Evolutionary conservation across 2,888 invertebrate genomes (phyloP).

Genomic region (Cancer borealis): DNA sequence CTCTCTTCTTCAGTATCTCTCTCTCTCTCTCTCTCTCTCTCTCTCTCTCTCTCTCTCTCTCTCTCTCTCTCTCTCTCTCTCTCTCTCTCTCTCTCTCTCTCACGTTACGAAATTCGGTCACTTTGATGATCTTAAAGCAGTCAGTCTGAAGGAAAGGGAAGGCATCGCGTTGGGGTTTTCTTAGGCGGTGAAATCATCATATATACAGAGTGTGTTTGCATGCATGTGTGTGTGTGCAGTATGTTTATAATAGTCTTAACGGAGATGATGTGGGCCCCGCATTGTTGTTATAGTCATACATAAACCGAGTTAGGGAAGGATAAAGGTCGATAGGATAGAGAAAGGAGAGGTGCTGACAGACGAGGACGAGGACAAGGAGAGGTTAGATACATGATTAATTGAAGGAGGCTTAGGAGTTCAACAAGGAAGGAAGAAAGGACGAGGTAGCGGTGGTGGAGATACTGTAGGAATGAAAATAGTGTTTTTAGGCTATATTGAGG

Average conservation of each 20-base stretch:
- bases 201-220: not conserved
- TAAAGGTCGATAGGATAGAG: not conserved
- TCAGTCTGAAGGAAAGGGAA: not conserved
- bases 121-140: not conserved
- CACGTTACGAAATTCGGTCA: not conserved
- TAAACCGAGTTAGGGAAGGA: not conserved
- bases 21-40: slow-evolving; percentile 50
- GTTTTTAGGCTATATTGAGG: not conserved
- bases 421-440: not conserved
- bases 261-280: not conserved
- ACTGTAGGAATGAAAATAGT: not conserved
- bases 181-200: not conserved
- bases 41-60: slow-evolving; percentile 27
- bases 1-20: slow-evolving; percentile 2
- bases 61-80: slow-evolving; percentile 17
- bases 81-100: not conserved
- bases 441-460: not conserved
- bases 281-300: not conserved
- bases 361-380: not conserved
- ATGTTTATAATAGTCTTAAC: not conserved
- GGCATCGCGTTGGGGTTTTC: not conserved
- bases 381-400: not conserved
- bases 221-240: not conserved
- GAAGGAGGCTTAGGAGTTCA: not conserved
- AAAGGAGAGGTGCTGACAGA: not conserved